These are phyloP conservation scores for Tortrix viridana DNA, from an alignment of 2,888 invertebrate species.

Conservation along the genomic window DNA sequence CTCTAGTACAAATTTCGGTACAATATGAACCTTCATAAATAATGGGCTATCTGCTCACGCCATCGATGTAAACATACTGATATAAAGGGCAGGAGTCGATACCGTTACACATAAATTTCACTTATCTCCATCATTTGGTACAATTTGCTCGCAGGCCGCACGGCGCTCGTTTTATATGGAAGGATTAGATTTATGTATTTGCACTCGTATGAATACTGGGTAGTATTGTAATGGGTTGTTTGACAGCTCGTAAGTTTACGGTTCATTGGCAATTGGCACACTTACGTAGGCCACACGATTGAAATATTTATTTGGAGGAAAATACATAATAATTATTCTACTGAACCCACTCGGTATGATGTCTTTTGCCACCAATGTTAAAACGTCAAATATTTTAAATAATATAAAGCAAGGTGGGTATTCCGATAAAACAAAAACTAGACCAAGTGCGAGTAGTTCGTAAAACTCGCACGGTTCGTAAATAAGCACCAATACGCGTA, in stretches of 20 bases:
- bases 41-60: constrained; percentile 58
- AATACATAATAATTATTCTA: too few relatives aligned
- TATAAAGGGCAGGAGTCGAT: constrained; percentile 72
- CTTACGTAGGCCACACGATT: not conserved
- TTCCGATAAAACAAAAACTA: too few relatives aligned
- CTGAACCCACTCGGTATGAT: too few relatives aligned
- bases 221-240: constrained; percentile 30
- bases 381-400: too few relatives aligned
- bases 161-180: constrained; percentile 29
- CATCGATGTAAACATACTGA: constrained; percentile 73
- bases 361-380: too few relatives aligned
- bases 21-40: constrained; percentile 63
- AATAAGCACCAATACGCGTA: too few relatives aligned
- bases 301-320: too few relatives aligned
- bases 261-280: constrained; percentile 1
- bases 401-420: too few relatives aligned
- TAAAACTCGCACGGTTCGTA: too few relatives aligned
- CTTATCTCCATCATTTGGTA: constrained; percentile 71
- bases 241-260: constrained; percentile 23
- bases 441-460: too few relatives aligned
- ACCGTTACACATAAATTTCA: constrained; percentile 77
- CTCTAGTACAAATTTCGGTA: constrained; percentile 57
- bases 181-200: constrained; percentile 34
- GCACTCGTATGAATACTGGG: constrained; percentile 25
- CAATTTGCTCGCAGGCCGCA: constrained; percentile 62